Percentiles rank a stretch among this genome's conserved stretches.
Conservation (phyloP, 2,888 invertebrate genomes). For the Eristalis pertinax region DNA sequence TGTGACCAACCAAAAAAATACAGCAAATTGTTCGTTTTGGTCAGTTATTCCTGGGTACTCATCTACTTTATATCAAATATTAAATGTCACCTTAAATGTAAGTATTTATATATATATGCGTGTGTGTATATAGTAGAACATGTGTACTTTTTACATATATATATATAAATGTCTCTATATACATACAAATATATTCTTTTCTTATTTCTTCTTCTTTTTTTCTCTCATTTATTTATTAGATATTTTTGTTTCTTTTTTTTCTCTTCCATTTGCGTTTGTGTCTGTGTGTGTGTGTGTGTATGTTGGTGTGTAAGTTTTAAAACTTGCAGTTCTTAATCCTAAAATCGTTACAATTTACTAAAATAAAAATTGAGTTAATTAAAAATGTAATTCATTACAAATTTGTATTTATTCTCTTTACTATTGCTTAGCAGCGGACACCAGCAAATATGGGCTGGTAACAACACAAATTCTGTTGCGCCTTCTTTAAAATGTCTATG, state of each 20-base stretch:
- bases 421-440: constrained; percentile 7
- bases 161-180: constrained; percentile 45
- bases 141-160: constrained; percentile 64
- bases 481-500: neutral
- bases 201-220: neutral
- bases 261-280: constrained; percentile 11
- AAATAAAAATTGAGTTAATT: constrained; percentile 62
- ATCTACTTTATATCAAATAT: constrained; percentile 64
- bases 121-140: constrained; percentile 47
- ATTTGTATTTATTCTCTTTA: constrained; percentile 15
- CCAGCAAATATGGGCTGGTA: neutral
- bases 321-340: constrained; percentile 60
- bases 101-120: constrained; percentile 49
- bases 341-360: constrained; percentile 52
- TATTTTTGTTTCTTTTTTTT: neutral
- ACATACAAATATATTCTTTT: constrained; percentile 48
- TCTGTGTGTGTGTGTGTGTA: constrained; percentile 9
- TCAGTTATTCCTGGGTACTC: constrained; percentile 53
- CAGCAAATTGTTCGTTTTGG: constrained; percentile 55
- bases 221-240: neutral
- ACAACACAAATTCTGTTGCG: neutral
- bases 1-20: constrained; percentile 59
- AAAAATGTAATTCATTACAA: constrained; percentile 57
- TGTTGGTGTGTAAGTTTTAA: constrained; percentile 51
- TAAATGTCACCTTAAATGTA: constrained; percentile 49